These are phyloP conservation scores for Isoperla grammatica DNA, from an alignment of 2,888 invertebrate genomes.

Conservation along the genomic window DNA sequence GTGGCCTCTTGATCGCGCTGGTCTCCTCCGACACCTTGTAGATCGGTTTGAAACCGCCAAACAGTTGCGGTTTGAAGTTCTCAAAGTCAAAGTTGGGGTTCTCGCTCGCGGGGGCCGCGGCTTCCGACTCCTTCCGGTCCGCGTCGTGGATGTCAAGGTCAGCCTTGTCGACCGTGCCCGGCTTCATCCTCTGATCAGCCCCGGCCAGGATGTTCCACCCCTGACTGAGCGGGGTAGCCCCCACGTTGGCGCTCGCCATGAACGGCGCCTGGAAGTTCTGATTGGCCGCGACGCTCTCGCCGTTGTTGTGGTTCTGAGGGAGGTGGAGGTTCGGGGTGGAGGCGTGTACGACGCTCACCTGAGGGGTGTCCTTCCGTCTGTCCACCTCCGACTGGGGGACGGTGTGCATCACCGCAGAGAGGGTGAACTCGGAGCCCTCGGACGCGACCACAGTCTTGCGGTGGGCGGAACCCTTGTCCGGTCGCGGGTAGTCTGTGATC, in stretches of 20 bases:
- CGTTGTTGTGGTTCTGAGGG: not conserved
- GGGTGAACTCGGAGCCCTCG: conserved; percentile 41
- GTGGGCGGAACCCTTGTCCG: conserved; percentile 1
- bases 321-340: not conserved
- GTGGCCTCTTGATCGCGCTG: conserved; percentile 6
- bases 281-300: not conserved
- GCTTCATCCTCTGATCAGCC: conserved; percentile 15
- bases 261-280: conserved; percentile 32
- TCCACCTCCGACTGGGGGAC: conserved; percentile 33
- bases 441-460: conserved; percentile 21
- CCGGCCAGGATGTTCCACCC: conserved; percentile 54
- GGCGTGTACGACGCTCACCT: not conserved
- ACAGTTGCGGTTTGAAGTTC: conserved; percentile 61
- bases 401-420: conserved; percentile 45
- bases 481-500: conserved; percentile 26
- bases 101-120: conserved; percentile 39
- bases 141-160: conserved; percentile 28
- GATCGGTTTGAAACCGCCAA: conserved; percentile 64
- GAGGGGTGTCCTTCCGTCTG: not conserved
- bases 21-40: conserved; percentile 32
- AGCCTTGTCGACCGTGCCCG: conserved; percentile 24
- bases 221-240: conserved; percentile 49
- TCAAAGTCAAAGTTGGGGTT: conserved; percentile 55
- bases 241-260: conserved; percentile 55
- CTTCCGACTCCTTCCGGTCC: conserved; percentile 27